phyloP scores from a whole-genome alignment of 2,888 invertebrate genomes.

The Mimachlamys varia region DNA sequence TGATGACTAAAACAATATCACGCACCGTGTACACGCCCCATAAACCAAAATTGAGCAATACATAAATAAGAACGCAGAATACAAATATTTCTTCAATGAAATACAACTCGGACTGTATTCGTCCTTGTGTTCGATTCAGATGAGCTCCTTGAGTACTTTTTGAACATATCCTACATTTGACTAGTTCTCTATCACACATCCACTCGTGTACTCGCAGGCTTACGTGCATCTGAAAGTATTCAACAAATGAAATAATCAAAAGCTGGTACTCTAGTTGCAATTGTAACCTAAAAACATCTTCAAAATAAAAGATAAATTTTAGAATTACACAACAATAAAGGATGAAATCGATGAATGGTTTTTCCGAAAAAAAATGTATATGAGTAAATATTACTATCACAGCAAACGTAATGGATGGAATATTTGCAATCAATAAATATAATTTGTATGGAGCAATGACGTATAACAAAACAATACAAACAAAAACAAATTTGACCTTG shows the following conservation, averaged over 20 bases:
- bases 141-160: neutral
- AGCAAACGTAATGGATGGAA: neutral
- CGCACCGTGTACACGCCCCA: neutral
- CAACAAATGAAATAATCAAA: neutral
- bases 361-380: neutral
- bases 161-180: neutral
- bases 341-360: neutral
- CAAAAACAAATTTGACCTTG: neutral
- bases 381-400: neutral
- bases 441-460: neutral
- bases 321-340: neutral
- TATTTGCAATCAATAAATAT: neutral
- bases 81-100: slow-evolving; percentile 10
- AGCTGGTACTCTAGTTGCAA: neutral
- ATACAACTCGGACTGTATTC: neutral
- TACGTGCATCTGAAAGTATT: neutral
- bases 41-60: neutral
- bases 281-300: neutral
- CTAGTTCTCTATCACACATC: neutral
- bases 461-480: neutral
- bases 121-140: neutral
- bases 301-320: neutral
- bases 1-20: neutral
- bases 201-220: neutral
- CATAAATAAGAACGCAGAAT: neutral